Percentiles rank a stretch among this genome's conserved stretches.
phyloP scores from a whole-genome alignment of 2,113 vertebrate genomes.

The Turdus rufiventris region DNA sequence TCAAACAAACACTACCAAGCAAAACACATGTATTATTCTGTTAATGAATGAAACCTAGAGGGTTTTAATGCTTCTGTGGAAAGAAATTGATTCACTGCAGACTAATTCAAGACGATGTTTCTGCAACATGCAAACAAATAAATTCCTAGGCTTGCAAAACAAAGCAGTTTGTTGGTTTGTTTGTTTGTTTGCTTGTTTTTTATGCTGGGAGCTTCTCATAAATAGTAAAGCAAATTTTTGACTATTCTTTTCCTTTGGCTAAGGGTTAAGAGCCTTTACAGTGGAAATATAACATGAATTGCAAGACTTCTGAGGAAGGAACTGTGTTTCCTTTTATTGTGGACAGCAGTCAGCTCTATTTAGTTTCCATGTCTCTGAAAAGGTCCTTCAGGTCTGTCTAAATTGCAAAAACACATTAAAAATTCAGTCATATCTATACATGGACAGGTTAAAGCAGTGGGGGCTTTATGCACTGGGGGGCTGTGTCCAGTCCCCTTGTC shows the following conservation, averaged over 20 bases:
- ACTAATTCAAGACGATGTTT: constrained; percentile 62
- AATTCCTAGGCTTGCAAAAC: constrained; percentile 56
- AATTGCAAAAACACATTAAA: not conserved
- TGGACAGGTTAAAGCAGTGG: not conserved
- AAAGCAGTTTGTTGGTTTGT: not conserved
- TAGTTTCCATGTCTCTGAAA: not conserved
- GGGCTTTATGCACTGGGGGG: not conserved
- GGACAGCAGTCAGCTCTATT: not conserved
- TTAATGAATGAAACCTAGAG: constrained; percentile 51
- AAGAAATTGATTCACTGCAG: constrained; percentile 50
- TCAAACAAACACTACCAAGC: constrained; percentile 36
- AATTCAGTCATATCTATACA: not conserved
- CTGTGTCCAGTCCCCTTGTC: not conserved
- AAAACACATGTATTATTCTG: constrained; percentile 43
- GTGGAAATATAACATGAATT: constrained; percentile 7
- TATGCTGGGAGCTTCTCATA: not conserved
- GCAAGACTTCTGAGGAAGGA: not conserved
- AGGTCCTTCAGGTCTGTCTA: not conserved
- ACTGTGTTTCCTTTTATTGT: not conserved
- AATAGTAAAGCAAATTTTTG: not conserved
- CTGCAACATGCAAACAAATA: constrained; percentile 56
- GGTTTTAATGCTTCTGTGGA: constrained; percentile 46
- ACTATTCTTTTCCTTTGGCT: not conserved
- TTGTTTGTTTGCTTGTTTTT: not conserved
- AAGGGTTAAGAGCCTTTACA: constrained; percentile 15